Evolutionary conservation across 2,797 vertebrate species (phyloP), one percentile per base, ranked within the genome.

Genomic region (Synaphobranchus kaupii): DNA sequence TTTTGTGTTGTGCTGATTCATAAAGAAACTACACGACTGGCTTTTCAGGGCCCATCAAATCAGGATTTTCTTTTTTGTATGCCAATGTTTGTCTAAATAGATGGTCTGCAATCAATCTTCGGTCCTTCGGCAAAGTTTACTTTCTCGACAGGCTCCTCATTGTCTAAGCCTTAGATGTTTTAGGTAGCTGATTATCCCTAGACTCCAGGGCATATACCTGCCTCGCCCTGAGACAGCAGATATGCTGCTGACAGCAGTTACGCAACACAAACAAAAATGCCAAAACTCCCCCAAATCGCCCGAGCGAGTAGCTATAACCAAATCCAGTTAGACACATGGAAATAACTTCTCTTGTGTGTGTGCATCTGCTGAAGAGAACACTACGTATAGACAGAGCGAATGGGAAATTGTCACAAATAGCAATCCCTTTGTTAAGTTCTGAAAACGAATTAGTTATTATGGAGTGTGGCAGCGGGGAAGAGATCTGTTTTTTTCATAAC

Each of bases 51-150:
- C 92, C 92, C 92, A 95, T 95, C 94, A 95, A 93, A 96, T 93
- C 93, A 95, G 95, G 95, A 94, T 92, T 92, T 92, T 94, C 94
- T 88, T 63, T 83, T 95, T 94, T 91, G 91, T 90, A 89, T 90
- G 91, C 92, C 92, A 85, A 91, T 93, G 93, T 96, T 96, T 95
- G 94, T 96, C 94, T 94, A 96, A 96, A 95, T 94, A 94, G 94
- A 93, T 95, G 95, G 91, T 89, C 92, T 90, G 93, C 90, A 93
- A 96, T 96, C 95, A 95, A 96, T 96, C 95, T 96, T 95, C 90
- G 92, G 92, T 93, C 91, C 91, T 90, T 92, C 92, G 87, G 92
- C 87, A 92, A 95, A 92, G 91, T 93, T 95, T 92, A 93, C 93
- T 94, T 94, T 93, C 91, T 89, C 88, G 92, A 92, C 93, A 92